Evolutionary conservation across 1,140 invertebrate species (phyloP), one percentile per base, ranked within the genome.

Genomic region (Caenorhabditis latens): DNA sequence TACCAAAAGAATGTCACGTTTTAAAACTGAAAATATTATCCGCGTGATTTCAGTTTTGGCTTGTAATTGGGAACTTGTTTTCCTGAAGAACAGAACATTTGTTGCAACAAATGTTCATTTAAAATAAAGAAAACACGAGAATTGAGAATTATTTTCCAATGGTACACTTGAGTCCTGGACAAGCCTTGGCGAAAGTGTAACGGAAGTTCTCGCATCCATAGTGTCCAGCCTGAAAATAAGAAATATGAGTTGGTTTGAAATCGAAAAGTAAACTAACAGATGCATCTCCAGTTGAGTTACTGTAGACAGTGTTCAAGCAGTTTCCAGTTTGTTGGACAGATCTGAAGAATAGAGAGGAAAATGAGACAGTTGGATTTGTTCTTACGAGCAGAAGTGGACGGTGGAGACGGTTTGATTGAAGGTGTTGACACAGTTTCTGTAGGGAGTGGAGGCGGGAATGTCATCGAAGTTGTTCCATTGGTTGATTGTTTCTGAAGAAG

Each of bases 191-290:
- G 53, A 86, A 86, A 19, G 65, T 82, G 48, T 13, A 53, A 46
- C 71, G 46, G 85, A 86, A 86, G n/a, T 32, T 82, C 46, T 86
- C 71, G 21, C 85, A 86, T 58, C 85, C 85, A 53, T 42, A 86
- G n/a, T 71, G 67, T 21, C 85, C 85, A 16, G 50, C 85, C 71
- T 86, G 48, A 14, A 48, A 32, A 32, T 5, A 21, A 53, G 2
- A 16, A 24, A 16, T 50, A 40, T 67, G 13, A 13, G 6, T n/a
- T 42, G 24, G n/a, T 21, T 13, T 4, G 24, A 63, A 8, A 63
- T 40, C 8, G 14, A 58, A 19, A 32, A 32, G 32, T 32, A 55
- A 48, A 82, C 75, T 6, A n/a, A 65, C 61, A 32, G 6, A 58
- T 9, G 19, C 13, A 19, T 65, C 14, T 50, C 24, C 63, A 50